A percentile compares a stretch with the other conserved stretches of the same genome.
Evolutionary conservation across 2,113 vertebrate genomes (phyloP).

Genomic region (Ageneiosus marmoratus): DNA sequence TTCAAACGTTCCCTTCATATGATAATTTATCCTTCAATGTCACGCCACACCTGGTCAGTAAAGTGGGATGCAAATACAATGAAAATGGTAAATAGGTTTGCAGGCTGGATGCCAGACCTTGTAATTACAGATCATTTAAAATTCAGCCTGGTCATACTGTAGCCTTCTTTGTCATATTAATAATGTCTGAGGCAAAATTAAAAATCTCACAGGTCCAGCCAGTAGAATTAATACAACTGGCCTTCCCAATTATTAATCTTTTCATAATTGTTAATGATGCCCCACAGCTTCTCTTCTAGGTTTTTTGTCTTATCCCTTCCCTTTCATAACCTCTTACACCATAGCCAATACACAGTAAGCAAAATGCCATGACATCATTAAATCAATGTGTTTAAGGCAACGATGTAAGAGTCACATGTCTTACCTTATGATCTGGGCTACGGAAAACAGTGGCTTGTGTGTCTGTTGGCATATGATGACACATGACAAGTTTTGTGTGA

Average conservation of each 20-base stretch:
- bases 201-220: not conserved
- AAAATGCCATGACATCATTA: not conserved
- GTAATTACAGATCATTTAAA: slow-evolving; percentile 11
- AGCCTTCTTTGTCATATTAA: not conserved
- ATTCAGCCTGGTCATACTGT: not conserved
- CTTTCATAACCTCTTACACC: not conserved
- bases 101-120: slow-evolving; percentile 19
- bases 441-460: not conserved
- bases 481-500: not conserved
- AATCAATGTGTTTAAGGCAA: not conserved
- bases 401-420: not conserved
- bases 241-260: not conserved
- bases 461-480: too few relatives aligned
- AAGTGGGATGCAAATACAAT: slow-evolving; percentile 21
- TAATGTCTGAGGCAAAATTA: not conserved
- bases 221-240: not conserved
- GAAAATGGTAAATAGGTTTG: slow-evolving; percentile 18
- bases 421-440: not conserved
- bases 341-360: not conserved
- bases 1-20: slow-evolving; percentile 31
- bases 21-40: slow-evolving; percentile 40
- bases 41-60: slow-evolving; percentile 33
- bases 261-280: not conserved
- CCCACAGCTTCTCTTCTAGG: not conserved
- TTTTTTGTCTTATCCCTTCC: not conserved